These are phyloP conservation scores for Bufo bufo DNA, from an alignment of 2,113 vertebrate species.

Conservation along the genomic window DNA sequence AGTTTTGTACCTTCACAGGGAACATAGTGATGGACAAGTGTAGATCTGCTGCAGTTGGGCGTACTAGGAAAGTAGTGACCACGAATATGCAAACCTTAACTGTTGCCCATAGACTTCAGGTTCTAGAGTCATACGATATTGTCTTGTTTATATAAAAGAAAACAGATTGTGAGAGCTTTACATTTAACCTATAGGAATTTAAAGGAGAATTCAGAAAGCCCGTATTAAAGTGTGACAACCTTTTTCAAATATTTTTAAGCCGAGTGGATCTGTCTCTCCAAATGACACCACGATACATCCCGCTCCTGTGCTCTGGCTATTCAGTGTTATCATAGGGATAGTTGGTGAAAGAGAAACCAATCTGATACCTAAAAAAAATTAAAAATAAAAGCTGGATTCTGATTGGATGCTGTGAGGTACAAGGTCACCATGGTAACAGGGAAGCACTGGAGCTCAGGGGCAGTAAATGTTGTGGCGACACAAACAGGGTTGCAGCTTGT, in stretches of 20 bases:
- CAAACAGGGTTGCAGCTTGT: neutral
- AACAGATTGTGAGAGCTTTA: neutral
- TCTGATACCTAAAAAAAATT: neutral
- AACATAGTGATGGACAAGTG: neutral
- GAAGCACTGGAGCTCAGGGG: neutral
- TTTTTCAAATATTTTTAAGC: neutral
- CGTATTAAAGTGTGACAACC: neutral
- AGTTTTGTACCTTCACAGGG: neutral
- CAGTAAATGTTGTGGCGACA: neutral
- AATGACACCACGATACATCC: neutral
- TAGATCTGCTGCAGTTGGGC: neutral
- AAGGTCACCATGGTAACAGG: neutral
- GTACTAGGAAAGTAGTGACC: neutral
- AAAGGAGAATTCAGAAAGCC: neutral
- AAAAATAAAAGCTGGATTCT: neutral
- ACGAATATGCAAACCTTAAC: neutral
- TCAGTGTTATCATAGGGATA: neutral
- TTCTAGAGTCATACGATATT: neutral
- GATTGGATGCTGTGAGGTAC: neutral
- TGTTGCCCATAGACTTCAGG: neutral
- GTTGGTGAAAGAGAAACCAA: neutral
- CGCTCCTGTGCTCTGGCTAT: neutral
- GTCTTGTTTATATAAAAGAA: conserved; percentile 7
- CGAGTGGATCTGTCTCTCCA: neutral
- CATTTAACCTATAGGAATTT: neutral